A percentile compares a stretch with the other conserved stretches of the same genome.
These are phyloP conservation scores for Enteromius argenteus DNA, from an alignment of 2,797 vertebrate genomes.

Conservation along the genomic window DNA sequence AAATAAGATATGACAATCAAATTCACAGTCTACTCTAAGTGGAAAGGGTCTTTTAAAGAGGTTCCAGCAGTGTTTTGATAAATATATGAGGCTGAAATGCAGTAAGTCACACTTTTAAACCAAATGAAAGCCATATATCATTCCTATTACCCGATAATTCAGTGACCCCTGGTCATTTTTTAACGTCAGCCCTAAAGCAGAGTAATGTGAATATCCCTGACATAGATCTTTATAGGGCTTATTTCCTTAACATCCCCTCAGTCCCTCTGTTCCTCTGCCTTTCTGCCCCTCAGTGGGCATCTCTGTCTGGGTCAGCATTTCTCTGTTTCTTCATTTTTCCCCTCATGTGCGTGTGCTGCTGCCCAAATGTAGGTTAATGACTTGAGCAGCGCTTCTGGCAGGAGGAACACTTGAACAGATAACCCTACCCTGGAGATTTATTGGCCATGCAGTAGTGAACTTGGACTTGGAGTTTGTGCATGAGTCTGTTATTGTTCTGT, in stretches of 20 bases:
- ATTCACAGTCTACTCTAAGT: not conserved
- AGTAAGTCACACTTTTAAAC: not conserved
- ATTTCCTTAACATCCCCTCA: slow-evolving; percentile 12
- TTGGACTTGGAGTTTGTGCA: slow-evolving; percentile 36
- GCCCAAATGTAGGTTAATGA: slow-evolving; percentile 51
- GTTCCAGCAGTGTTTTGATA: not conserved
- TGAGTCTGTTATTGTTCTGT: slow-evolving; percentile 46
- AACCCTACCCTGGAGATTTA: slow-evolving; percentile 47
- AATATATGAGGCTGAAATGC: not conserved
- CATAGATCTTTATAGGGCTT: slow-evolving; percentile 5
- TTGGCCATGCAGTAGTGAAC: slow-evolving; percentile 39
- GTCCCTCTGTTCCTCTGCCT: slow-evolving; percentile 58
- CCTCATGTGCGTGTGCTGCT: slow-evolving; percentile 11
- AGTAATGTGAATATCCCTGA: not conserved
- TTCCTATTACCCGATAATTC: slow-evolving; percentile 5
- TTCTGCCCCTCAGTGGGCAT: slow-evolving; percentile 34
- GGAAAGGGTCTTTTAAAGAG: not conserved
- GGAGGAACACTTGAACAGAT: slow-evolving; percentile 47
- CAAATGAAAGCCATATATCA: not conserved
- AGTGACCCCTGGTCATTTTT: not conserved
- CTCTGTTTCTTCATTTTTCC: not conserved
- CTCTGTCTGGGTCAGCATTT: slow-evolving; percentile 33
- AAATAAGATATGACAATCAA: not conserved
- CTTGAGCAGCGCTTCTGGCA: slow-evolving; percentile 40
- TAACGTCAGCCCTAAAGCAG: not conserved